Percentiles rank a stretch among this genome's conserved stretches.
These are phyloP conservation scores for Arremon brunneinucha DNA, from an alignment of 2,797 vertebrate species.

Conservation along the genomic window DNA sequence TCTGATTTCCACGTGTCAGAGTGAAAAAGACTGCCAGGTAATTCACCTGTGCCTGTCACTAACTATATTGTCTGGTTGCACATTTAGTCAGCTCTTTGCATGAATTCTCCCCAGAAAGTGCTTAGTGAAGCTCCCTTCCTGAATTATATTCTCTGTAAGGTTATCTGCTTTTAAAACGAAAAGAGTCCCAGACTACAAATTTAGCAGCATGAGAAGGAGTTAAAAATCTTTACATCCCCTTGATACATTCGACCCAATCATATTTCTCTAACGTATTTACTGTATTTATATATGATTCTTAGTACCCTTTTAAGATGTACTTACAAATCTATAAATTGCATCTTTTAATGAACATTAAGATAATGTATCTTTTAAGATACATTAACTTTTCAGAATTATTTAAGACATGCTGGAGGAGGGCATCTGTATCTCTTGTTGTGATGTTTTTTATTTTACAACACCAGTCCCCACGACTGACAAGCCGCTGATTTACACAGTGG, in stretches of 20 bases:
- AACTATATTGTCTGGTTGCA: background rate
- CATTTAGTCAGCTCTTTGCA: background rate
- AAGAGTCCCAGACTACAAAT: background rate
- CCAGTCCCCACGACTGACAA: background rate
- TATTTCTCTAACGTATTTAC: background rate
- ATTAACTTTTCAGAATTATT: background rate
- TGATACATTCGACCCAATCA: rapidly evolving
- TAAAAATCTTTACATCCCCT: background rate
- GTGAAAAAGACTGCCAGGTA: background rate
- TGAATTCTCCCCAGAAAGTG: background rate
- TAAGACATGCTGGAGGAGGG: background rate
- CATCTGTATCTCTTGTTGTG: background rate
- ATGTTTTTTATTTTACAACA: background rate
- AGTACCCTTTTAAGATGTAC: background rate
- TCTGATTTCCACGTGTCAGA: background rate
- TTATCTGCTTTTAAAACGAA: background rate
- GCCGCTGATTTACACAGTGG: background rate
- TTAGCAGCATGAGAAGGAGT: background rate
- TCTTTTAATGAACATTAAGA: too few relatives aligned
- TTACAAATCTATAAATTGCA: background rate
- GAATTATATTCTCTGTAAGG: background rate
- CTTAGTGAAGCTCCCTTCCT: background rate
- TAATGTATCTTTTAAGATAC: background rate
- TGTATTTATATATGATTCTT: background rate
- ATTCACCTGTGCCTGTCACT: background rate